Conservation (phyloP, 1,140 invertebrate genomes). For the Cydia fagiglandana region DNA sequence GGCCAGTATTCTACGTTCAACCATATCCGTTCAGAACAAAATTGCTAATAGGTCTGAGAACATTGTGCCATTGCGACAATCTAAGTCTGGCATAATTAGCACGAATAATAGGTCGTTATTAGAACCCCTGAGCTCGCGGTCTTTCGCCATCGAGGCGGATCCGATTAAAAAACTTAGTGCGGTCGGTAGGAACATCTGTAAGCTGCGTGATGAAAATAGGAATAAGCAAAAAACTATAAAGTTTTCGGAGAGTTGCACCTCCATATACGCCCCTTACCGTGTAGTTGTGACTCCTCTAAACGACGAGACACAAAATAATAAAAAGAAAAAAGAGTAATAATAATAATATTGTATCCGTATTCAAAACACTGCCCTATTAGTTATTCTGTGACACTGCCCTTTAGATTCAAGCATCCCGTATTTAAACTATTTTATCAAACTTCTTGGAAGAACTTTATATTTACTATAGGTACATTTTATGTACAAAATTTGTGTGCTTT, state of each 20-base stretch:
- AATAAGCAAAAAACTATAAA: slow-evolving; percentile 58
- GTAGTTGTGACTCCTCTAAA: slow-evolving; percentile 60
- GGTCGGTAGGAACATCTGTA: slow-evolving; percentile 69
- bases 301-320: slow-evolving; percentile 43
- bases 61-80: slow-evolving; percentile 48
- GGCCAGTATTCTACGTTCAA: slow-evolving; percentile 70
- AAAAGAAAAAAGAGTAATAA: slow-evolving; percentile 40
- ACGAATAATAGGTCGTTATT: slow-evolving; percentile 47
- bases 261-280: slow-evolving; percentile 65
- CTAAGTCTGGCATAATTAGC: slow-evolving; percentile 57
- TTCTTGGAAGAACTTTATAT: not conserved
- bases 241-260: slow-evolving; percentile 67
- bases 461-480: not conserved
- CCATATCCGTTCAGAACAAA: slow-evolving; percentile 74
- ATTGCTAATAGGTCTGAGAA: slow-evolving; percentile 42
- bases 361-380: not conserved
- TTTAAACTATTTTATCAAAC: not conserved
- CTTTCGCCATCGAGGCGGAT: slow-evolving; percentile 51
- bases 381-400: slow-evolving; percentile 5
- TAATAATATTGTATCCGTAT: not conserved
- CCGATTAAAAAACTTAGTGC: slow-evolving; percentile 70
- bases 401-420: not conserved
- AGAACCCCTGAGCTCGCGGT: slow-evolving; percentile 48
- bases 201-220: slow-evolving; percentile 59
- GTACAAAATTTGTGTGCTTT: not conserved